These are phyloP conservation scores for Pelodiscus sinensis DNA, from an alignment of 2,113 vertebrate species.

Conservation along the genomic window DNA sequence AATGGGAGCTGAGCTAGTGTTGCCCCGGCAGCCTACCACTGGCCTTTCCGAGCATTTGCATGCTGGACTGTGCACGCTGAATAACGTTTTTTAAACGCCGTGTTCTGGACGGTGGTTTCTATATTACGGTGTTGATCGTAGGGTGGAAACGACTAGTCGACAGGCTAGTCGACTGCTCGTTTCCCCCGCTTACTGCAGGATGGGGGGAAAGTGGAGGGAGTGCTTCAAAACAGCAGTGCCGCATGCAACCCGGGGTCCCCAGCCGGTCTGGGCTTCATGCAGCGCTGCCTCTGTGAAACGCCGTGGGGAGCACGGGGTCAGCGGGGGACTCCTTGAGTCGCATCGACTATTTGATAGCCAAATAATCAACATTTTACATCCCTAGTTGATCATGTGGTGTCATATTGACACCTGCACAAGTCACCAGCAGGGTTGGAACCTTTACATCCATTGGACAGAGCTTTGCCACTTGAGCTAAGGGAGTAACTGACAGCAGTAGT, in stretches of 20 bases:
- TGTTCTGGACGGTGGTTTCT: not conserved
- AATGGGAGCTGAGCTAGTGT: not conserved
- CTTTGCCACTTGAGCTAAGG: not conserved
- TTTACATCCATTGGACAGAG: not conserved
- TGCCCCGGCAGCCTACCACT: not conserved
- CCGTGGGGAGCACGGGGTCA: too few relatives aligned
- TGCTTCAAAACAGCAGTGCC: too few relatives aligned
- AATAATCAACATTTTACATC: too few relatives aligned
- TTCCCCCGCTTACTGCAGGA: too few relatives aligned
- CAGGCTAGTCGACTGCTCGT: too few relatives aligned
- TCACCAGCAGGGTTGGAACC: not conserved
- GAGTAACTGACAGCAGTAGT: not conserved
- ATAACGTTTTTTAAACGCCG: not conserved
- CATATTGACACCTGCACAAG: not conserved
- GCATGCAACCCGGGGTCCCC: too few relatives aligned
- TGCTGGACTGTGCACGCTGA: not conserved
- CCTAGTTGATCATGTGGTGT: not conserved
- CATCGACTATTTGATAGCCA: too few relatives aligned
- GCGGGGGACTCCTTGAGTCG: too few relatives aligned
- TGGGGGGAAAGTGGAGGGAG: too few relatives aligned
- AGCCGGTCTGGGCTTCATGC: too few relatives aligned
- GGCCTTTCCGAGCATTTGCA: not conserved
- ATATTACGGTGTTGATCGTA: not conserved
- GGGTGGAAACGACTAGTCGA: too few relatives aligned
- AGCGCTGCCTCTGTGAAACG: too few relatives aligned